Base-by-base conservation (phyloP, 2,888 invertebrate species). In the Leucoma salicis region DNA sequence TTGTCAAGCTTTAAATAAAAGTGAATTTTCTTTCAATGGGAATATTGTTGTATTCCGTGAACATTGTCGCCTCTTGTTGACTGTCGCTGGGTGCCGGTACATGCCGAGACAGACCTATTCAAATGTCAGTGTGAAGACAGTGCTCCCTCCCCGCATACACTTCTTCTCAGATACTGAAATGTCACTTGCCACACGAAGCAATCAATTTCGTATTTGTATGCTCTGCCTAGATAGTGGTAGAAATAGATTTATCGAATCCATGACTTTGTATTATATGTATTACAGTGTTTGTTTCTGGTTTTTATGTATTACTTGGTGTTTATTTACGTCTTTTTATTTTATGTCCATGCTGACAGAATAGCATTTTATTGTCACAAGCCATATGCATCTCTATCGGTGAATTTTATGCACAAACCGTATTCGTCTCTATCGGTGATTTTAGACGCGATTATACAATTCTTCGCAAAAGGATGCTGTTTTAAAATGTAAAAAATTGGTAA, bases 171-270 rank as follows among this genome's bases (percentile, higher is more conserved):
- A 74, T 78, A 78, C 87, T 85, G 78, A 87, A 88, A 87, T 88
- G 87, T 88, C 87, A 85, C 75, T 85, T 77, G 83, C 78, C 82
- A 82, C 82, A 84, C 85, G 84, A 82, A 79, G 87, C 83, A 88
- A 89, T 89, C 89, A 89, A 87, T 89, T 86, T 88, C 87, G 79
- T 79, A 89, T 89, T 88, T 87, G 89, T 88, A 87, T 78, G 75
- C 78, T 71, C 73, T 74, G 77, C 74, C 73, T 71, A 73, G 78
- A 81, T 85, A 82, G 75, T 74, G 74, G 71, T 78, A 72, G 68
- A 65, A 78, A 77, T 78, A 77, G 81, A 82, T 82, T 82, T 83
- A 84, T 83, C 74, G 76, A 66, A 71, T 68, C 66, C 68, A 74
- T 74, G 70, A 66, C 57, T 57, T 54, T 54, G 68, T 71, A 70